Conservation (phyloP, 2,888 invertebrate genomes). For the Clistopyga incitator region DNA sequence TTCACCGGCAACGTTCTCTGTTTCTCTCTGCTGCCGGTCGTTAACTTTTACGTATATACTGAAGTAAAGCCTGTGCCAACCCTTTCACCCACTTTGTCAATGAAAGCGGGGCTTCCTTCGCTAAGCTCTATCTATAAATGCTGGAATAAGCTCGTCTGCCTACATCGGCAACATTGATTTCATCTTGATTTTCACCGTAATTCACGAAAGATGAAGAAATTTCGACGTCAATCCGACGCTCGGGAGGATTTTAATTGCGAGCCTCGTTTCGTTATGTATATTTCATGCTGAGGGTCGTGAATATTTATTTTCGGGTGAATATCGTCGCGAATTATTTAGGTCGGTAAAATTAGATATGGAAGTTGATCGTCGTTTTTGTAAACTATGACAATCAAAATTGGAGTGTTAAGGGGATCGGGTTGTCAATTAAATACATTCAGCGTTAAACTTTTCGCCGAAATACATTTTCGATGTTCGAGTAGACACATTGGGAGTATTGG, state of each 20-base stretch:
- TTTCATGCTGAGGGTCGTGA: neutral
- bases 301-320: too few relatives aligned
- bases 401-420: too few relatives aligned
- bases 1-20: constrained; percentile 1
- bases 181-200: neutral
- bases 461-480: too few relatives aligned
- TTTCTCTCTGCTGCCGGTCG: constrained; percentile 26
- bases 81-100: constrained; percentile 27
- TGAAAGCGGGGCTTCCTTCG: constrained; percentile 12
- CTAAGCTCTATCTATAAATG: constrained; percentile 13
- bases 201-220: neutral
- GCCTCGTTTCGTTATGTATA: neutral
- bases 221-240: neutral
- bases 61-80: neutral
- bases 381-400: too few relatives aligned
- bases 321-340: too few relatives aligned
- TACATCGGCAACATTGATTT: constrained; percentile 18
- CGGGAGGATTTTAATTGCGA: neutral
- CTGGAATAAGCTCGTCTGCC: neutral
- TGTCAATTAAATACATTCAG: too few relatives aligned
- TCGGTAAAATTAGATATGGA: neutral
- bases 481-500: too few relatives aligned
- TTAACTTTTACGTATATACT: constrained; percentile 23
- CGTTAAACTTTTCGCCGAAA: too few relatives aligned
- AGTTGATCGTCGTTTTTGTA: too few relatives aligned